Percentiles rank a stretch among this genome's conserved stretches.
Conservation (phyloP, 2,888 invertebrate species). For the Agrochola litura region DNA sequence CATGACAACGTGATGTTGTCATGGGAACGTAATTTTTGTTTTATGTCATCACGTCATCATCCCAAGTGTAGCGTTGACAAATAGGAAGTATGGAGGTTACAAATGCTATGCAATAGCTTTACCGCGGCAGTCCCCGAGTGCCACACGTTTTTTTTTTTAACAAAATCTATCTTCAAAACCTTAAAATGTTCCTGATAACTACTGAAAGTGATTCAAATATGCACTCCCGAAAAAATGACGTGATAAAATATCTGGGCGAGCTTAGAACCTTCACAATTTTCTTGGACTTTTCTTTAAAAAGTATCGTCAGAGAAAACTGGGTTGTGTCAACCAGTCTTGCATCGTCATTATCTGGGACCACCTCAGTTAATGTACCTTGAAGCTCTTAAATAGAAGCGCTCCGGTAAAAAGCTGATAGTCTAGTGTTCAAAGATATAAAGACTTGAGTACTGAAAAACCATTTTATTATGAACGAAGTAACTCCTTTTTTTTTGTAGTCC, state of each 20-base stretch:
- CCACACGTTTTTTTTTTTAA: too few relatives aligned
- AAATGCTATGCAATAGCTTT: too few relatives aligned
- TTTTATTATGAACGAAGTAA: not conserved
- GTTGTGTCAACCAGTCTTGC: conserved; percentile 57
- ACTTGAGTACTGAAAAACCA: not conserved
- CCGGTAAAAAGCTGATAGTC: conserved; percentile 56
- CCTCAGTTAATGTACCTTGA: conserved; percentile 55
- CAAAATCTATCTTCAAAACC: not conserved
- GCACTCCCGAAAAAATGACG: not conserved
- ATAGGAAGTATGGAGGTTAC: too few relatives aligned
- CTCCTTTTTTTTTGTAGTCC: too few relatives aligned
- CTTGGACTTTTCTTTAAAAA: conserved; percentile 36
- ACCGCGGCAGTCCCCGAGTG: too few relatives aligned
- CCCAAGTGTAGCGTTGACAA: too few relatives aligned
- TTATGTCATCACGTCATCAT: too few relatives aligned
- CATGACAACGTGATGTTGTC: too few relatives aligned
- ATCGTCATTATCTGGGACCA: conserved; percentile 52
- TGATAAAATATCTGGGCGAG: not conserved
- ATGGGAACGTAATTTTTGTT: too few relatives aligned
- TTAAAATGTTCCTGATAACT: not conserved
- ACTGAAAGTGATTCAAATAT: not conserved
- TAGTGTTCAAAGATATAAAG: conserved; percentile 27
- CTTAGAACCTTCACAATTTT: conserved; percentile 14
- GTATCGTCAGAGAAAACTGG: conserved; percentile 57
- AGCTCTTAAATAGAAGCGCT: conserved; percentile 55